phyloP scores from a whole-genome alignment of 1,140 invertebrate species.

The Bombus impatiens region DNA sequence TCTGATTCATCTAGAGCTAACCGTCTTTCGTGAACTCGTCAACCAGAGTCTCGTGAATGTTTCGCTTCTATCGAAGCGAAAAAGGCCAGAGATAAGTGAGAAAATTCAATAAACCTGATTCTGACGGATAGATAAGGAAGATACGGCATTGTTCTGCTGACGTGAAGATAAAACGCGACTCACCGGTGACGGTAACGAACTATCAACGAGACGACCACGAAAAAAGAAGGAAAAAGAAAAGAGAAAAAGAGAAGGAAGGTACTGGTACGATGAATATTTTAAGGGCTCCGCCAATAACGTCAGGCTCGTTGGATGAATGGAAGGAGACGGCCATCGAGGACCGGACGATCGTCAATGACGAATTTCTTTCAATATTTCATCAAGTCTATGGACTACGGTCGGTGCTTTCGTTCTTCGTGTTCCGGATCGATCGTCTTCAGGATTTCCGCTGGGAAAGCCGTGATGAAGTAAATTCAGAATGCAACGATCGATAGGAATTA shows the following conservation, averaged over 20 bases:
- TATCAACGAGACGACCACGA: not conserved
- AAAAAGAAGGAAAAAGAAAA: not conserved
- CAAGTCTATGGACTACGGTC: conserved; percentile 61
- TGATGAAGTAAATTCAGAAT: conserved; percentile 31
- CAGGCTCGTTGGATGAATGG: conserved; percentile 66
- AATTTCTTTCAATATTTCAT: conserved; percentile 76
- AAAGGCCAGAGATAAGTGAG: conserved; percentile 2
- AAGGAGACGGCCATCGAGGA: conserved; percentile 38
- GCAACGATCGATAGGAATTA: not conserved
- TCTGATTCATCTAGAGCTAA: not conserved
- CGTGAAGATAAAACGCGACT: conserved; percentile 54
- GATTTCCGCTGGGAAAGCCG: conserved; percentile 27
- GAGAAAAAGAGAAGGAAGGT: not conserved
- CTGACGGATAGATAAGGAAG: conserved; percentile 22
- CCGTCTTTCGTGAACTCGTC: not conserved
- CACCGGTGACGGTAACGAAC: conserved; percentile 51
- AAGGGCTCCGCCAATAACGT: conserved; percentile 55
- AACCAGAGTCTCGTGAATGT: not conserved
- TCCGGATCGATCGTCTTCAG: conserved; percentile 53
- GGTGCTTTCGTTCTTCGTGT: conserved; percentile 40
- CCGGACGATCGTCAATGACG: conserved; percentile 73
- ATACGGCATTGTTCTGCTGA: conserved; percentile 27
- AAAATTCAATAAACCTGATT: conserved; percentile 40
- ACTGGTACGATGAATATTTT: conserved; percentile 67
- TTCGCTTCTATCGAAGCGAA: not conserved